Percentiles rank a stretch among this genome's conserved stretches.
These are phyloP conservation scores for Smithornis capensis DNA, from an alignment of 2,113 vertebrate species.

Conservation along the genomic window DNA sequence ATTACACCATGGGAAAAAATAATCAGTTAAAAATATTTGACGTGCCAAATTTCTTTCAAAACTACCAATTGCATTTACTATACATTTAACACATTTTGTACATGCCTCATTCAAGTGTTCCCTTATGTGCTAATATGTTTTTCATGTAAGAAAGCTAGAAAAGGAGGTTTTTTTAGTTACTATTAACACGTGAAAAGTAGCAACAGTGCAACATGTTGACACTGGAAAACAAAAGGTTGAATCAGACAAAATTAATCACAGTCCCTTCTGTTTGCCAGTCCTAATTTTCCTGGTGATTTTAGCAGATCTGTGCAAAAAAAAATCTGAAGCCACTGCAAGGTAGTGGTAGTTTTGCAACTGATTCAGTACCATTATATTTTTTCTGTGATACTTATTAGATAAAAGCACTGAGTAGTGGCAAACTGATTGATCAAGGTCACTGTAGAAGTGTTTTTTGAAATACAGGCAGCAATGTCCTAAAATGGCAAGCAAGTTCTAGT, in stretches of 20 bases:
- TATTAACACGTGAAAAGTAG: background rate
- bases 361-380: background rate
- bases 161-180: background rate
- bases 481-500: conserved; percentile 56
- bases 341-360: conserved; percentile 9
- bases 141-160: background rate
- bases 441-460: background rate
- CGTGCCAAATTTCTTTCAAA: background rate
- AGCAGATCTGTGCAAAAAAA: background rate
- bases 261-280: background rate
- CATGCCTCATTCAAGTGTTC: background rate
- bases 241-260: background rate
- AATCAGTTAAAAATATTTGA: background rate
- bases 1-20: background rate
- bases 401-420: conserved; percentile 23
- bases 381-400: background rate
- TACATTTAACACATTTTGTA: background rate
- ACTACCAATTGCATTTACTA: background rate
- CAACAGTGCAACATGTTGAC: background rate
- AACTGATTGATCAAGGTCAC: conserved; percentile 54
- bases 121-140: background rate
- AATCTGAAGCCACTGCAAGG: background rate
- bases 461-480: conserved; percentile 31
- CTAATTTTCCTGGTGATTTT: background rate
- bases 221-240: background rate